These are phyloP conservation scores for Armadillidium nasatum DNA, from an alignment of 1,140 invertebrate genomes.

Conservation along the genomic window DNA sequence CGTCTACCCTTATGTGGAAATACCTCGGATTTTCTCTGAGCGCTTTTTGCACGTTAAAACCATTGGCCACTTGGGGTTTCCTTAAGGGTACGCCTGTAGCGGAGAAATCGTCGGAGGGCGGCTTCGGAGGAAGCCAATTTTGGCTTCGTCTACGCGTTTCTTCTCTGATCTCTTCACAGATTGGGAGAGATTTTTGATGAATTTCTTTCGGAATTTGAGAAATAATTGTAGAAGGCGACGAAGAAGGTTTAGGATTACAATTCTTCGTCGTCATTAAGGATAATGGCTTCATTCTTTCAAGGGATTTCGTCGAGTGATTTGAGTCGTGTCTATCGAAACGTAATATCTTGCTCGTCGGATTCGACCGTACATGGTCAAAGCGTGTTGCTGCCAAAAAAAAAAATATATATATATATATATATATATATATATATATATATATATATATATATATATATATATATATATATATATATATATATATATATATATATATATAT, in stretches of 20 bases:
- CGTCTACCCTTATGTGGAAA: slow-evolving; percentile 19
- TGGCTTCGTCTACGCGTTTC: neutral
- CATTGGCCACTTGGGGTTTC: slow-evolving; percentile 25
- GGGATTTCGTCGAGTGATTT: neutral
- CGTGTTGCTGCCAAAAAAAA: neutral
- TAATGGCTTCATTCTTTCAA: neutral
- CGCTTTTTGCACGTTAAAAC: slow-evolving; percentile 29
- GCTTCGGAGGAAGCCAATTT: neutral
- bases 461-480: too few relatives aligned
- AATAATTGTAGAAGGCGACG: too few relatives aligned
- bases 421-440: neutral
- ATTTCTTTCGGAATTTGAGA: too few relatives aligned
- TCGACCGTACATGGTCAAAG: neutral
- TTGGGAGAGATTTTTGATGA: too few relatives aligned
- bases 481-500: too few relatives aligned
- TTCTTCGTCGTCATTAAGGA: neutral
- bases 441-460: too few relatives aligned
- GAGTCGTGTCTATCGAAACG: neutral
- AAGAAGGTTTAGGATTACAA: neutral
- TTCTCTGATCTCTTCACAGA: too few relatives aligned
- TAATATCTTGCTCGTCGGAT: neutral
- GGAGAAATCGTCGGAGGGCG: neutral
- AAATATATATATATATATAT: neutral
- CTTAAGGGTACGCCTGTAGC: slow-evolving; percentile 14
- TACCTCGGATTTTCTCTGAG: slow-evolving; percentile 24